Conservation (phyloP, 2,888 invertebrate species). For the Sympetrum striolatum region DNA sequence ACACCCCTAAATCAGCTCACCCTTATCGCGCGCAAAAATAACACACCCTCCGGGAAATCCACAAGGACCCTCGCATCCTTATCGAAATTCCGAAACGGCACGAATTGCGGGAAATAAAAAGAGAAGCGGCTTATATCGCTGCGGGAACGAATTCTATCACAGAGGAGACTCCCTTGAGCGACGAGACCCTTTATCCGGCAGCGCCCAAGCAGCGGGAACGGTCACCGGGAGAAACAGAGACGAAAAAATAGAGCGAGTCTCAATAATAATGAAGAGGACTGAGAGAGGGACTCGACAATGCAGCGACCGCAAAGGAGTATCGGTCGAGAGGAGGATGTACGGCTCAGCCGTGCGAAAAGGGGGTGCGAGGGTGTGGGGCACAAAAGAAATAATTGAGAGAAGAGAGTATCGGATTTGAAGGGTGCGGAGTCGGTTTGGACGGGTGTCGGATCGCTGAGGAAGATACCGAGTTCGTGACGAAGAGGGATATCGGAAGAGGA, state of each 20-base stretch:
- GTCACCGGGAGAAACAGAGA: slow-evolving; percentile 6
- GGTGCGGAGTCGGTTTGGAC: background rate
- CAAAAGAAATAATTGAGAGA: slow-evolving; percentile 38
- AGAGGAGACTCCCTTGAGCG: background rate
- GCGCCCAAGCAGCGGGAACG: background rate
- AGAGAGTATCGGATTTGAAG: background rate
- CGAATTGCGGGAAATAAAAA: slow-evolving; percentile 4
- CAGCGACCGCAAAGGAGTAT: slow-evolving; percentile 18
- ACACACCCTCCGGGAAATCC: background rate
- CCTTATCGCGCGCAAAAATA: background rate
- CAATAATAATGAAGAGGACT: slow-evolving; percentile 26
- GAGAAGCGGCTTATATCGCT: background rate
- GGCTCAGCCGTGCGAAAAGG: background rate
- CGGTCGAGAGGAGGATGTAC: background rate
- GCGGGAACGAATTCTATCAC: background rate
- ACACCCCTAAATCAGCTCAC: background rate
- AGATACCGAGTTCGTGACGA: slow-evolving; percentile 7
- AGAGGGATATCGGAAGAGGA: background rate
- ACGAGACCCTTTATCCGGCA: background rate
- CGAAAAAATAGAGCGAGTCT: background rate
- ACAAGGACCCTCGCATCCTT: background rate
- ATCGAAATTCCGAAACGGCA: slow-evolving; percentile 1
- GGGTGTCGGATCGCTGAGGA: background rate
- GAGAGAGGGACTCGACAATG: too few species aligned
- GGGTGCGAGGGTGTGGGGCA: background rate